Evolutionary conservation across 1,140 invertebrate genomes (phyloP).

Genomic region (Saxidomus purpurata): DNA sequence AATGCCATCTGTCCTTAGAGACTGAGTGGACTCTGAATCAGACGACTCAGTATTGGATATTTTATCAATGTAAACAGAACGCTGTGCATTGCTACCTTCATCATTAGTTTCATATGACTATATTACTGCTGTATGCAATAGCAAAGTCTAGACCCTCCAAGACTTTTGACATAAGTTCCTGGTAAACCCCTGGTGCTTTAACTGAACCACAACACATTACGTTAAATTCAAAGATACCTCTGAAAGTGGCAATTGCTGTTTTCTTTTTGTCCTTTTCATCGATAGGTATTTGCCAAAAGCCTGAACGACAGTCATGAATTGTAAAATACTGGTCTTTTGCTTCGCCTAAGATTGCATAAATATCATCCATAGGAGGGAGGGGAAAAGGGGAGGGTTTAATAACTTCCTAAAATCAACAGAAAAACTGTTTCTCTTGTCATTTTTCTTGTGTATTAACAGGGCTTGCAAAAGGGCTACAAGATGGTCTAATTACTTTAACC

Average conservation of each 20-base stretch:
- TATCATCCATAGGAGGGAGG: neutral
- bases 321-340: constrained; percentile 59
- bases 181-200: constrained; percentile 73
- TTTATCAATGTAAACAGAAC: too few species aligned
- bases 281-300: constrained; percentile 30
- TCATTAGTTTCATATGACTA: too few species aligned
- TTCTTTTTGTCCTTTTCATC: constrained; percentile 74
- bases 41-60: too few species aligned
- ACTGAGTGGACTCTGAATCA: too few species aligned
- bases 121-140: neutral
- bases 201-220: constrained; percentile 73
- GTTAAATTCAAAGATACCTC: constrained; percentile 78
- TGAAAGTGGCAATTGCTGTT: constrained; percentile 75
- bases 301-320: constrained; percentile 36
- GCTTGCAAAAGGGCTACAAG: neutral
- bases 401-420: neutral
- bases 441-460: neutral
- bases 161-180: constrained; percentile 73
- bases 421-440: neutral
- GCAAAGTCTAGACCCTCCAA: constrained; percentile 24
- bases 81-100: too few species aligned
- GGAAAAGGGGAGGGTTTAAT: neutral
- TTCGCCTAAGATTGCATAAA: constrained; percentile 15
- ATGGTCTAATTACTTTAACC: neutral
- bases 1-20: too few species aligned